Percentiles rank a stretch among this genome's conserved stretches.
These are phyloP conservation scores for Embidobia sp. DNA, from an alignment of 2,888 invertebrate species.

Conservation along the genomic window DNA sequence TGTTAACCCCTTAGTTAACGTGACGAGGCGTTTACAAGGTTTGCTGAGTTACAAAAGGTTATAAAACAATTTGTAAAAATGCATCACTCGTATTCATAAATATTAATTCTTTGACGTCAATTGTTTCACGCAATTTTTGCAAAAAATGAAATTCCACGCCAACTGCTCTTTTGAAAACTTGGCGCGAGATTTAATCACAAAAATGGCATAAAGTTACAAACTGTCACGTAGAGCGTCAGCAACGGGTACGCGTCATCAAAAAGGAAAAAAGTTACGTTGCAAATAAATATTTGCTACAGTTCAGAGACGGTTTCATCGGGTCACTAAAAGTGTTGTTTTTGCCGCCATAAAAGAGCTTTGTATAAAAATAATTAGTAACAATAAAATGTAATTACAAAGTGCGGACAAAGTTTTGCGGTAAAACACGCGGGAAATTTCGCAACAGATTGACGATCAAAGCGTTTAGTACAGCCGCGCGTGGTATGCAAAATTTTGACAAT, in stretches of 20 bases:
- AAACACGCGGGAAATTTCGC: background rate
- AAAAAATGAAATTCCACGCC: background rate
- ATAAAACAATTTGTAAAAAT: too few relatives aligned
- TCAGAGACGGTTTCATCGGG: background rate
- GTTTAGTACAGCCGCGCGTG: too few relatives aligned
- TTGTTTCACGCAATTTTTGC: too few relatives aligned
- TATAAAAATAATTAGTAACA: background rate
- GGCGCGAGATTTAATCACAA: conserved; percentile 4
- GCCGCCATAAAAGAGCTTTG: too few relatives aligned
- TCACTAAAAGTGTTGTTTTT: background rate
- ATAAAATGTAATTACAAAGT: conserved; percentile 1
- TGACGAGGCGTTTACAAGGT: too few relatives aligned
- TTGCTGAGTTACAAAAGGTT: too few relatives aligned
- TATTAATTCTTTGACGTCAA: conserved; percentile 9
- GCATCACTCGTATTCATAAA: background rate
- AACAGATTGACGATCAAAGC: too few relatives aligned
- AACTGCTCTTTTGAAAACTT: background rate
- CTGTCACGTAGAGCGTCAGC: conserved; percentile 1
- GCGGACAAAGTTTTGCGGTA: background rate
- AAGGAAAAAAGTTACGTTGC: background rate
- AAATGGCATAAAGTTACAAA: conserved; percentile 9
- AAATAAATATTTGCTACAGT: conserved; percentile 8
- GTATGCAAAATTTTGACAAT: conserved; percentile 26
- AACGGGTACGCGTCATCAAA: background rate
- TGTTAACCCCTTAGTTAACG: too few relatives aligned